Evolutionary conservation across 2,797 vertebrate genomes (phyloP).

Genomic region (Carapus acus): DNA sequence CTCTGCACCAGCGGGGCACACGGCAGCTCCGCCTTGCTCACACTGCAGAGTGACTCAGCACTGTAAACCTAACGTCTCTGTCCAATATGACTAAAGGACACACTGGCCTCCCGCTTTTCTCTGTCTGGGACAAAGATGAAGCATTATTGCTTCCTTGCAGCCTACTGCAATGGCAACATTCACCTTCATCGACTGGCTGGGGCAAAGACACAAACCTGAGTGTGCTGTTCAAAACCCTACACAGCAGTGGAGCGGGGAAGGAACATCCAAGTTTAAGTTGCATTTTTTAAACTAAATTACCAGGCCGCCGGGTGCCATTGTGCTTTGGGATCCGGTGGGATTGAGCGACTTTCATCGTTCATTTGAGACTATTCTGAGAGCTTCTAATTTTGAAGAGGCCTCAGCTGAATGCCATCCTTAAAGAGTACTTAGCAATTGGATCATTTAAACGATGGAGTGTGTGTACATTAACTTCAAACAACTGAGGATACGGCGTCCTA

Average conservation of each 20-base stretch:
- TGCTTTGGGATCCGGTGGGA: not conserved
- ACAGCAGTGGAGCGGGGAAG: not conserved
- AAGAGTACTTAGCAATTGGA: too few species aligned
- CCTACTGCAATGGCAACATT: conserved; percentile 13
- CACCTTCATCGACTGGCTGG: conserved; percentile 11
- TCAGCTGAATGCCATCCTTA: too few species aligned
- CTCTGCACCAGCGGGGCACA: conserved; percentile 27
- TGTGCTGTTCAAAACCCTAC: not conserved
- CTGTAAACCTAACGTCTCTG: conserved; percentile 35
- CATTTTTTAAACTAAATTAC: not conserved
- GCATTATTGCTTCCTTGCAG: conserved; percentile 30
- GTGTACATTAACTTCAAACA: too few species aligned
- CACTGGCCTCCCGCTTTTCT: conserved; percentile 27
- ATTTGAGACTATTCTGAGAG: conserved; percentile 1
- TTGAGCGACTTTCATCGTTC: not conserved
- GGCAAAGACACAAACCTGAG: conserved; percentile 3
- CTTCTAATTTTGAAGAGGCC: not conserved
- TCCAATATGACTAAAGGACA: conserved; percentile 54
- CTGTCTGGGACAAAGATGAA: conserved; percentile 32
- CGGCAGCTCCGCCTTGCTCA: conserved; percentile 40
- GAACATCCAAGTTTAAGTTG: not conserved
- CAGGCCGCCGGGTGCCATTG: not conserved
- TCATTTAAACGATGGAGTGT: too few species aligned
- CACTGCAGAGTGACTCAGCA: conserved; percentile 67
- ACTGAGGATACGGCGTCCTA: too few species aligned